Conservation (phyloP, 2,113 vertebrate species). For the Amblyornis subalaris region DNA sequence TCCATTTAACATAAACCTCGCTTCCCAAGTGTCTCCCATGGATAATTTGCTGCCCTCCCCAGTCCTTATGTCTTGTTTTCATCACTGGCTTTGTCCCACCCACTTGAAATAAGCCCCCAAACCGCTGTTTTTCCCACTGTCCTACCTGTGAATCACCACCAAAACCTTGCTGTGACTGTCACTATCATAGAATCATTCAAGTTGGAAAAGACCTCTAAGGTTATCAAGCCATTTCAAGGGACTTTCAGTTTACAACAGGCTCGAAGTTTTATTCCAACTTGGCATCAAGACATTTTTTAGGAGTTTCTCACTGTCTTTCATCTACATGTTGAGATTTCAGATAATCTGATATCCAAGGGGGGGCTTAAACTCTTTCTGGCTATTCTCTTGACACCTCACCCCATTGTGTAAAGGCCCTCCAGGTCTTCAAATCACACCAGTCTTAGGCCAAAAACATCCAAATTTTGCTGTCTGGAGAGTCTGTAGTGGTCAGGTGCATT, state of each 20-base stretch:
- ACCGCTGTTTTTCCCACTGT: accelerated
- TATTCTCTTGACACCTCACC: not conserved
- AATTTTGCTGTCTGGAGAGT: not conserved
- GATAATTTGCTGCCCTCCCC: not conserved
- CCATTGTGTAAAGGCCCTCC: accelerated
- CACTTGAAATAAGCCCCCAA: not conserved
- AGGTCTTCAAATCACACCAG: not conserved
- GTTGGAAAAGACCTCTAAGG: not conserved
- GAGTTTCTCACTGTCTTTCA: not conserved
- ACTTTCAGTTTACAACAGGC: not conserved
- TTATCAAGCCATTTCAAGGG: not conserved
- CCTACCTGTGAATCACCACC: not conserved
- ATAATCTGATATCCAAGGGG: not conserved
- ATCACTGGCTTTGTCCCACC: not conserved
- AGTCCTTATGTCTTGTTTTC: not conserved
- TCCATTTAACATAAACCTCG: not conserved
- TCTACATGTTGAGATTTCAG: not conserved
- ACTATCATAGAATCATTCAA: not conserved
- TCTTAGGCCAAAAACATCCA: not conserved
- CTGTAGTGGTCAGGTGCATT: not conserved
- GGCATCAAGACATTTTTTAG: not conserved
- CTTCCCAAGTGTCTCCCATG: not conserved
- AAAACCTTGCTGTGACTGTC: not conserved
- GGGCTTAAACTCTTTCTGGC: not conserved
- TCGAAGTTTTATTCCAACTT: not conserved